Conservation (phyloP, 2,888 invertebrate genomes). For the Eupsilia transversa region DNA sequence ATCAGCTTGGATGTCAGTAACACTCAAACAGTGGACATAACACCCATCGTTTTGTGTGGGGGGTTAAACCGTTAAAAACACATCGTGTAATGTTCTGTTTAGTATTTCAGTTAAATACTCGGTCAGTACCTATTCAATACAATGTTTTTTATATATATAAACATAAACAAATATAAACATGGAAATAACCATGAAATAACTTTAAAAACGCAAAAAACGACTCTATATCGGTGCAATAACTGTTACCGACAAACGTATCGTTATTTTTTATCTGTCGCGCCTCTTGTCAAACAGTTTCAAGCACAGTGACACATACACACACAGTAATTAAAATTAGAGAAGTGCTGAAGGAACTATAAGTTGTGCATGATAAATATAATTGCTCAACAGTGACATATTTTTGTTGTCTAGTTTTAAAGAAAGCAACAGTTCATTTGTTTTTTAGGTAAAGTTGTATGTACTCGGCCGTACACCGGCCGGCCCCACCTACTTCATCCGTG, state of each 20-base stretch:
- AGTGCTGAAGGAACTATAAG: background rate
- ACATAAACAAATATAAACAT: background rate
- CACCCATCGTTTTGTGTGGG: too few relatives aligned
- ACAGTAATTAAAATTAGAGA: too few relatives aligned
- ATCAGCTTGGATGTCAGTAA: too few relatives aligned
- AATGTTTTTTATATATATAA: background rate
- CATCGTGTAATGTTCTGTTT: too few relatives aligned
- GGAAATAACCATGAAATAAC: conserved; percentile 17
- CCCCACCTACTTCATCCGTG: conserved; percentile 12
- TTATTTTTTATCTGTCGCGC: conserved; percentile 26
- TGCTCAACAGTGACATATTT: background rate
- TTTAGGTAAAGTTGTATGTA: background rate
- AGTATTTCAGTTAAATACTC: background rate
- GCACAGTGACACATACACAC: background rate
- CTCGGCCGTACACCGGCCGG: conserved; percentile 18
- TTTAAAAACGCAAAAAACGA: background rate
- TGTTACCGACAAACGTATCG: background rate
- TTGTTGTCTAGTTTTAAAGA: background rate
- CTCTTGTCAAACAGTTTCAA: background rate
- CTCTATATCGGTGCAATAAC: background rate
- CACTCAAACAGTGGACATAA: too few relatives aligned
- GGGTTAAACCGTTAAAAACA: too few relatives aligned
- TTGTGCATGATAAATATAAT: background rate
- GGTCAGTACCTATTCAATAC: background rate
- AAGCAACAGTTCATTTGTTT: background rate